A percentile compares a stretch with the other conserved stretches of the same genome.
Evolutionary conservation across 2,797 vertebrate genomes (phyloP).

Genomic region (Pempheris klunzingeri): DNA sequence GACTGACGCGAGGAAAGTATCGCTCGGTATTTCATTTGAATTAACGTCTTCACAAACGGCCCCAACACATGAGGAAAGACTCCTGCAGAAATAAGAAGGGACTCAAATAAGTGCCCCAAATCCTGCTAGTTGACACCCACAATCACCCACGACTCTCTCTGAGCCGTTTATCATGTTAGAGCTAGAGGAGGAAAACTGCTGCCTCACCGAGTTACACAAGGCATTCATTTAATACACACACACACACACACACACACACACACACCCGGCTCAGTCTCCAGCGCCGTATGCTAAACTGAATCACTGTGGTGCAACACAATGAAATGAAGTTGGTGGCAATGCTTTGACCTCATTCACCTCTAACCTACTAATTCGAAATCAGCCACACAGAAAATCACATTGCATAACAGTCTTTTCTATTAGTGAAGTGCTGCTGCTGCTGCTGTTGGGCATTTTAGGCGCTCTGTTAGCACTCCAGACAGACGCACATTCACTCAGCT

Average conservation of each 20-base stretch:
- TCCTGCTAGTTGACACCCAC: constrained; percentile 14
- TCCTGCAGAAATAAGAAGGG: neutral
- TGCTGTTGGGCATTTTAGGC: constrained; percentile 8
- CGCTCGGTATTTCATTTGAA: constrained; percentile 26
- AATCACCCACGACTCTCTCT: neutral
- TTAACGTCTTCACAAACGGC: constrained; percentile 16
- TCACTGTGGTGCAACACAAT: constrained; percentile 39
- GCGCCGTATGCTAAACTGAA: constrained; percentile 9
- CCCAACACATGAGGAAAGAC: neutral
- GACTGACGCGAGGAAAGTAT: constrained; percentile 4
- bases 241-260: constrained; percentile 1
- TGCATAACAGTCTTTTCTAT: constrained; percentile 59
- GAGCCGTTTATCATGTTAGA: constrained; percentile 11
- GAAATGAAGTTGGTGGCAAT: constrained; percentile 27
- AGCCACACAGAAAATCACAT: constrained; percentile 52
- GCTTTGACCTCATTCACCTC: constrained; percentile 42
- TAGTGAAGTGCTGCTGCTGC: constrained; percentile 31
- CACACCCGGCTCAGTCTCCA: neutral
- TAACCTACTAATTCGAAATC: constrained; percentile 55
- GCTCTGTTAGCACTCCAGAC: constrained; percentile 15
- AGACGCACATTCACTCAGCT: constrained; percentile 8
- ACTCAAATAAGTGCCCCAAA: constrained; percentile 1
- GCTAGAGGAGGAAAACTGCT: neutral
- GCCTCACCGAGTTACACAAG: constrained; percentile 7
- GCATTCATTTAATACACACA: neutral